These are phyloP conservation scores for Zeuzera pyrina DNA, from an alignment of 2,888 invertebrate genomes.

Conservation along the genomic window DNA sequence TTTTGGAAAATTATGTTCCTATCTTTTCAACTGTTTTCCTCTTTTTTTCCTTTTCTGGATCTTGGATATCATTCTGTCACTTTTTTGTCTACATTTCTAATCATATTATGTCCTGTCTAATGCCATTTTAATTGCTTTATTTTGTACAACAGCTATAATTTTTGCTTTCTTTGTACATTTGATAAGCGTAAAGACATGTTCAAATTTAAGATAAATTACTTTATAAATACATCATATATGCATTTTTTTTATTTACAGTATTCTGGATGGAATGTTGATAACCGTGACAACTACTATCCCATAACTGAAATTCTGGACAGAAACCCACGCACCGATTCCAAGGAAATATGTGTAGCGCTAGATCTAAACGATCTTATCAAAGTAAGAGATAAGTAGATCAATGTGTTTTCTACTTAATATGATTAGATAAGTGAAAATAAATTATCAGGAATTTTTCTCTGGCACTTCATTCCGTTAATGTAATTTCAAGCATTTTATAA, in stretches of 20 bases:
- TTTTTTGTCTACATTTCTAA: too few species aligned
- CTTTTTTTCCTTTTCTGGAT: too few species aligned
- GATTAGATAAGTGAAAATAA: conserved; percentile 60
- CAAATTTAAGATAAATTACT: too few species aligned
- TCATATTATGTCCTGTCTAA: too few species aligned
- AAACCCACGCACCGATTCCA: conserved; percentile 66
- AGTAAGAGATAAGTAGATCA: conserved; percentile 67
- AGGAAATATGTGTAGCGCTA: conserved; percentile 71
- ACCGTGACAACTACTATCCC: conserved; percentile 73
- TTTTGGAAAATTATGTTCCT: too few species aligned
- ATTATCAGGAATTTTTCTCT: conserved; percentile 42
- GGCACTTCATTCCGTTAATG: conserved; percentile 60
- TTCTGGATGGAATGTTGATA: conserved; percentile 75
- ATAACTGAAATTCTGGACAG: conserved; percentile 70
- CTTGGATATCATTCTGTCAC: too few species aligned
- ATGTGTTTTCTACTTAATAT: conserved; percentile 49
- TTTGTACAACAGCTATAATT: too few species aligned
- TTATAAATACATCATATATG: too few species aligned
- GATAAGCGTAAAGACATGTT: too few species aligned
- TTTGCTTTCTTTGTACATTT: too few species aligned
- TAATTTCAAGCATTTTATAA: conserved; percentile 51
- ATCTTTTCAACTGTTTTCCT: too few species aligned
- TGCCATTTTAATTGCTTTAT: too few species aligned
- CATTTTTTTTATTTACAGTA: conserved; percentile 56
- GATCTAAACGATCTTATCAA: conserved; percentile 69